Evolutionary conservation across 2,797 vertebrate species (phyloP), one percentile per base, ranked within the genome.

Genomic region (Pitangus sulphuratus): DNA sequence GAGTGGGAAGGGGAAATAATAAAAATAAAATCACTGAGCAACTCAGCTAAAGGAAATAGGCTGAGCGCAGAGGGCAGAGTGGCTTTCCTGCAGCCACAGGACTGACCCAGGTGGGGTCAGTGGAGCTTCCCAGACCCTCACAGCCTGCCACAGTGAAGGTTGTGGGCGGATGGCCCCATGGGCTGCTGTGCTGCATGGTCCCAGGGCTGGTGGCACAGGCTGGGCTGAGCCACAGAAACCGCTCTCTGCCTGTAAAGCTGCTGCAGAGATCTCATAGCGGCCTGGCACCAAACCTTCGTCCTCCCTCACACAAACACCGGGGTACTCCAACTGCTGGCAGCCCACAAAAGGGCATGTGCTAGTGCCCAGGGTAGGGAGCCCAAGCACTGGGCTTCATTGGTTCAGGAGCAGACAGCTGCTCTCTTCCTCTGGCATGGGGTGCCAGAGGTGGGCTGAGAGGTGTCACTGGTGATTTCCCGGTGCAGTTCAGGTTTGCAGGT

Each of bases 251-350:
- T 54, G 70, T 45, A 40, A 54, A 62, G 15, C 19, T 81, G 65
- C 42, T 0, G 0, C 60, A 66, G 53, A 47, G 40, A 47, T 64
- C 45, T 78, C 9, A 6, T 1, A 0, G 0, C 1, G 2, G n/a
- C 39, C 64, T 39, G n/a, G n/a, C 16, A 57, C 35, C 1, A 0
- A 85, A 66, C 33, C 21, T 1, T 4, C 2, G 6, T 66, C 44
- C 44, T 76, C 89, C n/a, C 51, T 77, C 40, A 31, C 54, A n/a
- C 53, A 84, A 84, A 21, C 18, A 31, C 21, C 1, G 0, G 8
- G 17, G 7, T 18, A 64, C 1, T 1, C 22, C 6, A 65, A 22
- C 22, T 0, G 1, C 35, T 39, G n/a, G 4, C 2, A 1, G 4
- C 4, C 21, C 25, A 3, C 1, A 21, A 68, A 62, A 44, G 30